Evolutionary conservation across 35 echinoderm and acorn worm species (phyloP).

Genomic region (Ophioderma brevispina): DNA sequence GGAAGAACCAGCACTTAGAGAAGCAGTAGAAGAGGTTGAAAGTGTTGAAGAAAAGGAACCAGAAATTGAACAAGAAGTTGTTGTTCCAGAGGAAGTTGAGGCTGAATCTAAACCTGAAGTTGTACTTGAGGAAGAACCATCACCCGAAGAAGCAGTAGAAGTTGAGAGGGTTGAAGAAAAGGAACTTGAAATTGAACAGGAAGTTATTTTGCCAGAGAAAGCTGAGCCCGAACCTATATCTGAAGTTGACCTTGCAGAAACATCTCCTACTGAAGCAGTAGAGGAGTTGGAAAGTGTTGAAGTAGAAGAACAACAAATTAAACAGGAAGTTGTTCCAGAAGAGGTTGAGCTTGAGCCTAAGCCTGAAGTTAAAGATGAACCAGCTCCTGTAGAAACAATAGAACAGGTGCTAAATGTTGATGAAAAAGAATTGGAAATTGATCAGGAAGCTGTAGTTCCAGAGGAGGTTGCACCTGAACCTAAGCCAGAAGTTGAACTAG

Average conservation of each 20-base stretch:
- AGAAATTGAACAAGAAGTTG: conserved; percentile 19
- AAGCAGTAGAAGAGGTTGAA: background rate
- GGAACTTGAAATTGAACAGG: background rate
- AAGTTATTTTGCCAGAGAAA: conserved; percentile 25
- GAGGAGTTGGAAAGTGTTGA: background rate
- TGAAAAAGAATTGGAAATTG: background rate
- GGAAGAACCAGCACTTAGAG: background rate
- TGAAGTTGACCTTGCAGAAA: conserved; percentile 24
- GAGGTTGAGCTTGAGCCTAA: background rate
- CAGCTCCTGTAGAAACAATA: background rate
- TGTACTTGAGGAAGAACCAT: conserved; percentile 7
- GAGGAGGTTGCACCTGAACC: background rate
- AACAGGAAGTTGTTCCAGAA: conserved; percentile 4
- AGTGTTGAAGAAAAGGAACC: conserved; percentile 6
- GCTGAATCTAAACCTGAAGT: background rate
- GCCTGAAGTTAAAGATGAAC: conserved; percentile 12
- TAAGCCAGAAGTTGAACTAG: background rate
- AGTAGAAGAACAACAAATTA: background rate
- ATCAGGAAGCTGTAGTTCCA: background rate
- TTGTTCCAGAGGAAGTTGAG: conserved; percentile 17
- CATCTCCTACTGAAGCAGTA: background rate
- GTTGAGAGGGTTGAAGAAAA: background rate
- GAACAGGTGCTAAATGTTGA: background rate
- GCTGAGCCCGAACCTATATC: background rate
- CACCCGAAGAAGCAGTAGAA: conserved; percentile 13